phyloP scores from a whole-genome alignment of 2,113 vertebrate species.

The Phainopepla nitens region DNA sequence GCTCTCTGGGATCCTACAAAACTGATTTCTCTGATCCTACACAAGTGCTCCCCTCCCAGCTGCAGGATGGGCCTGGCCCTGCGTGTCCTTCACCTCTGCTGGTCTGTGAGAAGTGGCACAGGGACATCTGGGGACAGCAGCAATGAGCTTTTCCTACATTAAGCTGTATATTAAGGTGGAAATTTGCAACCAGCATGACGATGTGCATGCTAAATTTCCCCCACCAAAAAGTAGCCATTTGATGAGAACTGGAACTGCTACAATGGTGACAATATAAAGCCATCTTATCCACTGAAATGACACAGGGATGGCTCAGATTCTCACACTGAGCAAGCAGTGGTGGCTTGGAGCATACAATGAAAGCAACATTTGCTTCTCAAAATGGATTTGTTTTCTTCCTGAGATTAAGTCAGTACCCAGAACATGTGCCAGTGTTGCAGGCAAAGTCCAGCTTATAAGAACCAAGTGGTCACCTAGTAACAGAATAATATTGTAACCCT shows the following conservation, averaged over 20 bases:
- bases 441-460: not conserved
- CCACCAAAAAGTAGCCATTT: not conserved
- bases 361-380: not conserved
- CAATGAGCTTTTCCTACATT: not conserved
- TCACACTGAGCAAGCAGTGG: not conserved
- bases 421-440: not conserved
- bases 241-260: slow-evolving; percentile 18
- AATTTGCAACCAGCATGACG: not conserved
- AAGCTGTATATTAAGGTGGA: not conserved
- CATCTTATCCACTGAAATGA: not conserved
- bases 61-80: not conserved
- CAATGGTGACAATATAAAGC: slow-evolving; percentile 10
- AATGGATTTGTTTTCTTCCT: not conserved
- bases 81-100: not conserved
- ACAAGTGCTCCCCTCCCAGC: not conserved
- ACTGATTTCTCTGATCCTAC: not conserved
- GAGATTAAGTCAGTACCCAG: not conserved
- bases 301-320: not conserved
- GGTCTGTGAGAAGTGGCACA: not conserved
- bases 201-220: not conserved
- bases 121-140: not conserved
- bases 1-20: not conserved
- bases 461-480: not conserved
- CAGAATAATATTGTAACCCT: not conserved
- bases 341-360: not conserved